phyloP scores from a whole-genome alignment of 2,113 vertebrate genomes.

The Vanacampus margaritifer region DNA sequence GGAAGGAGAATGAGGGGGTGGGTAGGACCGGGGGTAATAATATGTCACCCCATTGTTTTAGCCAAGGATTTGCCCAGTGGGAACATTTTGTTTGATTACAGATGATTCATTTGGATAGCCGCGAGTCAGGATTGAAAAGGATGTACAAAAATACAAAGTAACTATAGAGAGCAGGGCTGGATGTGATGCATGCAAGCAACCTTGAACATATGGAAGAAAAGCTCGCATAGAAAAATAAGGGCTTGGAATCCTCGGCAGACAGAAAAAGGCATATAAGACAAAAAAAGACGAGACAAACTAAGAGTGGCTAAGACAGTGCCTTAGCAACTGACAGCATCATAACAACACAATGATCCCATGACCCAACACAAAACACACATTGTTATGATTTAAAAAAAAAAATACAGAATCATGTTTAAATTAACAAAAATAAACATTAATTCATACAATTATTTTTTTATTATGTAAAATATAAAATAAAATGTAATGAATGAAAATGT shows the following conservation, averaged over 20 bases:
- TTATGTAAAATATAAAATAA: neutral
- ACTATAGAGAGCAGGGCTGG: too few species aligned
- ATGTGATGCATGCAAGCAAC: too few species aligned
- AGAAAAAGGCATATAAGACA: too few species aligned
- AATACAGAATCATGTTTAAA: neutral
- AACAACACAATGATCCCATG: too few species aligned
- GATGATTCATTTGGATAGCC: constrained; percentile 21
- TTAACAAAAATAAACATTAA: neutral
- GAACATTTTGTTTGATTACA: constrained; percentile 57
- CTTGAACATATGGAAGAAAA: too few species aligned
- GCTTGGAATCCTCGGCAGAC: too few species aligned
- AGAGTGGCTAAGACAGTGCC: too few species aligned
- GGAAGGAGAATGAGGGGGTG: neutral
- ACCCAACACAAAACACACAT: too few species aligned
- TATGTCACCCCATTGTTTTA: constrained; percentile 46
- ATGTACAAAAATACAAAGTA: neutral
- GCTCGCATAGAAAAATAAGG: too few species aligned
- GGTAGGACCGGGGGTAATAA: constrained; percentile 21
- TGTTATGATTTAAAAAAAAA: neutral
- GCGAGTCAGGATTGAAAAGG: neutral
- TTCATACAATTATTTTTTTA: neutral
- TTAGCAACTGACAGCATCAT: too few species aligned
- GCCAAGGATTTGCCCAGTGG: constrained; percentile 19
- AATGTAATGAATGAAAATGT: neutral
- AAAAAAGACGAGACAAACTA: too few species aligned